phyloP scores from a whole-genome alignment of 2,797 vertebrate species.

The Amazonetta brasiliensis region DNA sequence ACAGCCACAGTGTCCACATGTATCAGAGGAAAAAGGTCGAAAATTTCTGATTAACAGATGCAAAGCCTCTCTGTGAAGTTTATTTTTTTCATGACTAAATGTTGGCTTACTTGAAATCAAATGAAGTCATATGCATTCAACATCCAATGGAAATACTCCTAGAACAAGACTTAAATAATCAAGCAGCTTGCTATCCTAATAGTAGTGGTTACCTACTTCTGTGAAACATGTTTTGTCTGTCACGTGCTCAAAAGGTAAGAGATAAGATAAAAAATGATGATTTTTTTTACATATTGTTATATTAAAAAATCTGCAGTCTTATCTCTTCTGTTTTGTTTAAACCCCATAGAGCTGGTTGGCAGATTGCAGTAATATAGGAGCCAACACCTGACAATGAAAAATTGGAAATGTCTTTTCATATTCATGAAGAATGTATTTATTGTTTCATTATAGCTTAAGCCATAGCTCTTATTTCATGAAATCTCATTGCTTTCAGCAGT shows the following conservation, averaged over 20 bases:
- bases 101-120: not conserved
- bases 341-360: not conserved
- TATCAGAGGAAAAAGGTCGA: not conserved
- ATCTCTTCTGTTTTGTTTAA: constrained; percentile 37
- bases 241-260: not conserved
- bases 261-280: not conserved
- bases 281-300: not conserved
- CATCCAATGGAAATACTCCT: not conserved
- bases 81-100: not conserved
- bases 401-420: constrained; percentile 17
- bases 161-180: not conserved
- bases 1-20: not conserved
- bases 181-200: not conserved
- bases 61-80: not conserved
- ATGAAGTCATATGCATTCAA: not conserved
- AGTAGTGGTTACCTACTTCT: not conserved
- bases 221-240: not conserved
- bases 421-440: constrained; percentile 2
- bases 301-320: constrained; percentile 44
- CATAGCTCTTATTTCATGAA: not conserved
- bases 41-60: not conserved
- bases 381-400: constrained; percentile 30
- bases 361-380: constrained; percentile 45
- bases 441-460: constrained; percentile 36
- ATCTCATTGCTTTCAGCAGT: constrained; percentile 11